phyloP scores from a whole-genome alignment of 1,140 invertebrate species.

The Archegozetes longisetosus region DNA sequence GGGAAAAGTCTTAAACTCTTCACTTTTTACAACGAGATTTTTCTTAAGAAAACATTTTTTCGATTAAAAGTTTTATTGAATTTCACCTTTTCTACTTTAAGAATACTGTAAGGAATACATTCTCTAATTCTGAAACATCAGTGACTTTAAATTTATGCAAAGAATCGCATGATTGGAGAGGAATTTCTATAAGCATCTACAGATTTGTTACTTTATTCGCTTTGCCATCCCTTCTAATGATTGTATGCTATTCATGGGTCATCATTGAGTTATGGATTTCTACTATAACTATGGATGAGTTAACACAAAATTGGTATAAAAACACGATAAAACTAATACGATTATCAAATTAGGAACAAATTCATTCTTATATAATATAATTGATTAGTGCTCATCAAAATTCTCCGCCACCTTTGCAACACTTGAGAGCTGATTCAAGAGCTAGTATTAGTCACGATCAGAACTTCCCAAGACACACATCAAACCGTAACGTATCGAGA shows the following conservation, averaged over 20 bases:
- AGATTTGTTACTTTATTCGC: constrained; percentile 35
- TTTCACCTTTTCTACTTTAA: too few species aligned
- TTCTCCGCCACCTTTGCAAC: not conserved
- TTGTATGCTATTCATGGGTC: constrained; percentile 37
- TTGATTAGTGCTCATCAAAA: too few species aligned
- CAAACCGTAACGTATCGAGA: constrained; percentile 2
- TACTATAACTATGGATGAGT: constrained; percentile 31
- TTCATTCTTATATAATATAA: too few species aligned
- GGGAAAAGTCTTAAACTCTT: too few species aligned
- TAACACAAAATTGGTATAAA: constrained; percentile 26
- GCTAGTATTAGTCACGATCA: constrained; percentile 13
- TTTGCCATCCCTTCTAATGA: constrained; percentile 34
- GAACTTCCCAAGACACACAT: not conserved
- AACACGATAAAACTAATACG: not conserved
- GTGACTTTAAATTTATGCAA: constrained; percentile 31
- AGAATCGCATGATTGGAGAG: constrained; percentile 23
- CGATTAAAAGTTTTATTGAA: too few species aligned
- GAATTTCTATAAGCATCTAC: constrained; percentile 32
- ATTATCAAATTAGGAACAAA: not conserved
- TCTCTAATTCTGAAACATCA: constrained; percentile 28
- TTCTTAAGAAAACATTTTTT: too few species aligned
- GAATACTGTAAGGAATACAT: constrained; percentile 18
- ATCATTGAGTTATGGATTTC: constrained; percentile 39
- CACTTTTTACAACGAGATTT: too few species aligned
- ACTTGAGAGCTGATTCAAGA: constrained; percentile 6